These are phyloP conservation scores for Paedocypris micromegethes DNA, from an alignment of 2,797 vertebrate species.

Conservation along the genomic window DNA sequence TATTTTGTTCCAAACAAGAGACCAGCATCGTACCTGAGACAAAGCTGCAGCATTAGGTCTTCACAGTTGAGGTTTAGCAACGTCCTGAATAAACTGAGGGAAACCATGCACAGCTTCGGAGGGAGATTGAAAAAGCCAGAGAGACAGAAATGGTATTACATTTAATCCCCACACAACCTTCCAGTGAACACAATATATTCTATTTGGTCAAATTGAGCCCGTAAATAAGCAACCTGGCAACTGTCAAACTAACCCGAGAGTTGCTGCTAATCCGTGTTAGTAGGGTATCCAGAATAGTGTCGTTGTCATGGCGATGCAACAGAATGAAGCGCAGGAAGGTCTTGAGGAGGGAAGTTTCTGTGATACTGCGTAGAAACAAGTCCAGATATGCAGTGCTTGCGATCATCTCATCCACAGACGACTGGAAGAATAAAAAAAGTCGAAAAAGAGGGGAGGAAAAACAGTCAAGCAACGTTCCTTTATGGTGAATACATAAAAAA, in stretches of 20 bases:
- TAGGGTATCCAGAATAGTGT: slow-evolving; percentile 91
- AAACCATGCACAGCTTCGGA: slow-evolving; percentile 88
- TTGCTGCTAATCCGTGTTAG: slow-evolving; percentile 91
- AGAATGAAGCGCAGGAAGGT: slow-evolving; percentile 93
- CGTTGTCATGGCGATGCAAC: slow-evolving; percentile 86
- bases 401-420: slow-evolving; percentile 92
- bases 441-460: not conserved
- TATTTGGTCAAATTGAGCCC: not conserved
- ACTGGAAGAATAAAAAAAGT: slow-evolving; percentile 60
- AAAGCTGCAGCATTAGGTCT: slow-evolving; percentile 91
- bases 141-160: slow-evolving; percentile 28
- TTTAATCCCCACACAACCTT: not conserved
- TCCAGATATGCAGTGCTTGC: slow-evolving; percentile 96
- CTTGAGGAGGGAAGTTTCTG: slow-evolving; percentile 84
- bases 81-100: slow-evolving; percentile 92
- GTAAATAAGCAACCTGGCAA: not conserved
- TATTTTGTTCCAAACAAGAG: slow-evolving; percentile 8
- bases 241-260: slow-evolving; percentile 75
- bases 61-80: slow-evolving; percentile 93
- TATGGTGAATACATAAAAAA: not conserved
- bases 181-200: slow-evolving; percentile 8
- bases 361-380: slow-evolving; percentile 90
- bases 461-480: not conserved
- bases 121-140: slow-evolving; percentile 15
- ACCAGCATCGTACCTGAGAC: slow-evolving; percentile 79